Evolutionary conservation across 2,113 vertebrate species (phyloP).

Genomic region (Aptenodytes patagonicus): DNA sequence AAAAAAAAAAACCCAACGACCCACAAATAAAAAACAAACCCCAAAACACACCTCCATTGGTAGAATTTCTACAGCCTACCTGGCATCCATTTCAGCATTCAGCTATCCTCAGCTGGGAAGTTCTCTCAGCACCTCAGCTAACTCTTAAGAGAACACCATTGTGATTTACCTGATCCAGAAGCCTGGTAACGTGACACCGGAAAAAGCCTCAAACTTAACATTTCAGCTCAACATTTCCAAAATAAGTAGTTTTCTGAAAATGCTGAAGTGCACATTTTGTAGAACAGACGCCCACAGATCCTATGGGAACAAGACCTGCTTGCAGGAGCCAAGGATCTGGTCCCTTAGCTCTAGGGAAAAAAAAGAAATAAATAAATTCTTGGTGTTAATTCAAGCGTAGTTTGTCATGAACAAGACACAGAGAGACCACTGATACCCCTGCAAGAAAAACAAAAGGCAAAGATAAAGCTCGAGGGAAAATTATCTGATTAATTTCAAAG

Average conservation of each 20-base stretch:
- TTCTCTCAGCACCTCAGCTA: not conserved
- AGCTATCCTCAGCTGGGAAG: not conserved
- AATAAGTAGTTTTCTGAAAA: not conserved
- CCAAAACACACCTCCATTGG: not conserved
- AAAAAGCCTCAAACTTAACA: not conserved
- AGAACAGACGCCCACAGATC: not conserved
- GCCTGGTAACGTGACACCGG: not conserved
- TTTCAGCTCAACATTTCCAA: not conserved
- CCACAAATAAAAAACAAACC: not conserved
- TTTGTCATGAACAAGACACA: not conserved
- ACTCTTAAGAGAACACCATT: not conserved
- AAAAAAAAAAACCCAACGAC: not conserved
- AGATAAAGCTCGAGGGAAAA: not conserved
- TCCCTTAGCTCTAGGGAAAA: not conserved
- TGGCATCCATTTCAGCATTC: not conserved
- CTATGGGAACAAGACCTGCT: not conserved
- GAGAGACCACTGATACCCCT: not conserved
- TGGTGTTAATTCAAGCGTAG: not conserved
- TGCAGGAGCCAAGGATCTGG: not conserved
- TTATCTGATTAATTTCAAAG: constrained; percentile 19
- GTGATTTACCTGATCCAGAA: not conserved
- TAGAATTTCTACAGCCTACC: not conserved
- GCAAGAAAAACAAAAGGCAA: not conserved
- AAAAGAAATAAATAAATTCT: not conserved
- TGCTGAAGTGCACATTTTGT: not conserved